Conservation (phyloP, 2,797 vertebrate species). For the Acanthornis magna region DNA sequence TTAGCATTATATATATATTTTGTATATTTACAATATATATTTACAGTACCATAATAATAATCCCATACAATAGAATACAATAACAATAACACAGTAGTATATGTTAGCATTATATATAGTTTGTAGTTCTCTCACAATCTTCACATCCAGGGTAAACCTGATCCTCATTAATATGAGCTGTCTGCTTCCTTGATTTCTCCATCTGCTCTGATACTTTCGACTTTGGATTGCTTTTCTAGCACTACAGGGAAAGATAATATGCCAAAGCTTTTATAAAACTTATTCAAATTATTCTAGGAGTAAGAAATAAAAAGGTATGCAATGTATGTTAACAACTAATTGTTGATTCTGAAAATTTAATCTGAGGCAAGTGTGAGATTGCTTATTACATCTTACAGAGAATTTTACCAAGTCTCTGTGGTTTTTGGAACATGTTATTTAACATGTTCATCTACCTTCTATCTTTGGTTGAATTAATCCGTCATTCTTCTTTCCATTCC, state of each 20-base stretch:
- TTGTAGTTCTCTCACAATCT: not conserved
- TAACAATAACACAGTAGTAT: not conserved
- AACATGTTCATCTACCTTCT: not conserved
- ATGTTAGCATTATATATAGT: not conserved
- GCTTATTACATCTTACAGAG: not conserved
- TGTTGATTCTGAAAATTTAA: not conserved
- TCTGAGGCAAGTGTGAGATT: not conserved
- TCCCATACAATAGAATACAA: no score
- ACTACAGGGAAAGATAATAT: not conserved
- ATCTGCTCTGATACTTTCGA: not conserved
- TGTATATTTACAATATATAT: not conserved
- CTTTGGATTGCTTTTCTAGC: not conserved
- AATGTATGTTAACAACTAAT: not conserved
- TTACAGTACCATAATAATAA: no score
- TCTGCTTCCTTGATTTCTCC: not conserved
- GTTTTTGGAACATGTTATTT: not conserved
- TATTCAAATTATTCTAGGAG: not conserved
- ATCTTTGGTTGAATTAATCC: not conserved
- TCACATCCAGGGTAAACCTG: not conserved
- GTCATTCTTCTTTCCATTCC: not conserved
- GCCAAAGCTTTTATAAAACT: not conserved
- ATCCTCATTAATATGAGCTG: not conserved
- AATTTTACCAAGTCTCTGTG: not conserved
- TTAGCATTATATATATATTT: not conserved
- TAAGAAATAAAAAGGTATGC: not conserved